phyloP scores from a whole-genome alignment of 2,888 invertebrate genomes.

The Hemithea aestivaria region DNA sequence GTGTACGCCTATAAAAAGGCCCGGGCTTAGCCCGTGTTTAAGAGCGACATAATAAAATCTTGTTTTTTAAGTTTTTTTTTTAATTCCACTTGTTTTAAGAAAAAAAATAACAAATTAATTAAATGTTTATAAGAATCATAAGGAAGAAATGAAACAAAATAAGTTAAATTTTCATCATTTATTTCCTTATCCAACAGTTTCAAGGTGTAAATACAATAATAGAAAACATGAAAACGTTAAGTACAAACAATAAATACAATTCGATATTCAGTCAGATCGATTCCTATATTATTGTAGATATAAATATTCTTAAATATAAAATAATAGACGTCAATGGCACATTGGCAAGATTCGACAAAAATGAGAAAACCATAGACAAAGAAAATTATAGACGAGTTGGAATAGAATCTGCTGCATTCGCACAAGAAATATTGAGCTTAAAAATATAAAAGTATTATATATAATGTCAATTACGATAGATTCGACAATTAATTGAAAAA shows the following conservation, averaged over 20 bases:
- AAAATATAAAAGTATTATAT: too few species aligned
- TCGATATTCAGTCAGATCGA: slow-evolving; percentile 60
- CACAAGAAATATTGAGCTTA: too few species aligned
- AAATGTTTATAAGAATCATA: too few species aligned
- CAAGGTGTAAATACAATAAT: slow-evolving; percentile 33
- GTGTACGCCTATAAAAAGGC: too few species aligned
- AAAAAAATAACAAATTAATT: too few species aligned
- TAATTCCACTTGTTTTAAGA: too few species aligned
- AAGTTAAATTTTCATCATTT: slow-evolving; percentile 28
- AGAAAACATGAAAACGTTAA: slow-evolving; percentile 55
- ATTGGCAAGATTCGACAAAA: slow-evolving; percentile 18
- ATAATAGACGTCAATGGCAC: slow-evolving; percentile 28
- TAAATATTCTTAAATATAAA: slow-evolving; percentile 32
- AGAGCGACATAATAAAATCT: too few species aligned
- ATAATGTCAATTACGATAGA: too few species aligned
- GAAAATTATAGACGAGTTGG: slow-evolving; percentile 13
- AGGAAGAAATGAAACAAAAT: slow-evolving; percentile 29
- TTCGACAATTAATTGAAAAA: too few species aligned
- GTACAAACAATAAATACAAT: slow-evolving; percentile 65
- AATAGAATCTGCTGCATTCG: too few species aligned
- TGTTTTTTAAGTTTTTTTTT: too few species aligned
- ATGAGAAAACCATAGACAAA: slow-evolving; percentile 6
- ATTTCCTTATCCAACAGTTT: slow-evolving; percentile 34
- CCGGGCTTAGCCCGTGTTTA: too few species aligned
- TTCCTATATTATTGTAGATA: slow-evolving; percentile 26